Conservation (phyloP, 1,140 invertebrate species). For the Ceratina calcarata region DNA sequence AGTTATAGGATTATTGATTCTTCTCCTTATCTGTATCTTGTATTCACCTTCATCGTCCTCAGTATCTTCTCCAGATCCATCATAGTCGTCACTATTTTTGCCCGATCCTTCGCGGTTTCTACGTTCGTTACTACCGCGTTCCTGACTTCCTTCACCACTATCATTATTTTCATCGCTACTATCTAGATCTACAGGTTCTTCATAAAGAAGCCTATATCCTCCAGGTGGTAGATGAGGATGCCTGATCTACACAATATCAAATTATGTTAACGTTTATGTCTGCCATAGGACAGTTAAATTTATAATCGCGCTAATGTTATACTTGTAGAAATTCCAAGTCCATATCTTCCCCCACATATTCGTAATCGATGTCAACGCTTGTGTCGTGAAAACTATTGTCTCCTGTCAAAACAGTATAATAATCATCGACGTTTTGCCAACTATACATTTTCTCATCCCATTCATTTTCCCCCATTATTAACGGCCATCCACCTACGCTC, state of each 20-base stretch:
- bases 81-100: no score
- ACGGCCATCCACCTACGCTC: neutral
- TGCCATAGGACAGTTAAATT: no score
- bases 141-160: neutral
- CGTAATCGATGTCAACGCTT: neutral
- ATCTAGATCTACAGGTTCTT: neutral
- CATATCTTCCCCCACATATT: no score
- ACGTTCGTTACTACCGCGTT: neutral
- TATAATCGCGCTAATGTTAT: no score
- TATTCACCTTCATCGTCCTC: no score
- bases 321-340: no score
- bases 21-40: neutral
- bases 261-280: no score
- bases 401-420: neutral
- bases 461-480: neutral
- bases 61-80: no score
- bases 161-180: neutral
- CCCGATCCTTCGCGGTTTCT: no score
- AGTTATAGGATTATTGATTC: neutral
- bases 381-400: neutral
- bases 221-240: no score
- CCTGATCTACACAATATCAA: no score
- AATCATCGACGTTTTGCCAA: conserved; percentile 5
- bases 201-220: no score
- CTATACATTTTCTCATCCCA: neutral